Percentiles rank a stretch among this genome's conserved stretches.
These are phyloP conservation scores for Daphoenositta chrysoptera DNA, from an alignment of 2,113 vertebrate species.

Conservation along the genomic window DNA sequence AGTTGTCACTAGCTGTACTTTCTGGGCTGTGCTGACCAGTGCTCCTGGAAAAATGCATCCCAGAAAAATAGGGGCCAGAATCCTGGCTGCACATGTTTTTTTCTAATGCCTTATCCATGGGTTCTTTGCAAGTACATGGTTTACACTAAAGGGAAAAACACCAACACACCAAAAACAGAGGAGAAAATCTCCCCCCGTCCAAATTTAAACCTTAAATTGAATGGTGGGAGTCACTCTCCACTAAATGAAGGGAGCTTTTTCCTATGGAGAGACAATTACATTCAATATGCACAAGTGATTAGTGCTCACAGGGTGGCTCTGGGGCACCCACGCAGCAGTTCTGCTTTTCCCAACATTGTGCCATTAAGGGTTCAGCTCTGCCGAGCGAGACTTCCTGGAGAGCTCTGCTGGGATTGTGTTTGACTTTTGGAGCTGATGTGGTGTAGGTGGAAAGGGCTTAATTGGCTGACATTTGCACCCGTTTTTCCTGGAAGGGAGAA, in stretches of 20 bases:
- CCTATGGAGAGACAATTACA: background rate
- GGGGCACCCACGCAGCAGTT: slow-evolving; percentile 45
- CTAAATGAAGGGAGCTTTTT: slow-evolving; percentile 25
- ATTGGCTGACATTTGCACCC: slow-evolving; percentile 52
- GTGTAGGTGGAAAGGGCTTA: slow-evolving; percentile 10
- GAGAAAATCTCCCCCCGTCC: background rate
- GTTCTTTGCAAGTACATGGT: background rate
- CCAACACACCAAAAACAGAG: background rate
- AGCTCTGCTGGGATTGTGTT: background rate
- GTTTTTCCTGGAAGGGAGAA: background rate
- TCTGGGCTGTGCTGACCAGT: background rate
- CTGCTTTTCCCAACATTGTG: background rate
- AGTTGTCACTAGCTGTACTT: background rate
- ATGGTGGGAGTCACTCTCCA: background rate
- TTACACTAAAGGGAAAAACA: background rate
- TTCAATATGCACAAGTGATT: background rate
- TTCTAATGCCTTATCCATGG: background rate
- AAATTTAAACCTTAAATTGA: slow-evolving; percentile 19
- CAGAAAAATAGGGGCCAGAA: background rate
- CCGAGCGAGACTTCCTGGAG: background rate
- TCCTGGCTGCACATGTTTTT: background rate
- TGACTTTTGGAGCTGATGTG: background rate
- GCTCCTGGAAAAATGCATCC: background rate
- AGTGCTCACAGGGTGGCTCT: slow-evolving; percentile 20
- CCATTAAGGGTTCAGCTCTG: background rate